These are phyloP conservation scores for Halictus rubicundus DNA, from an alignment of 1,140 invertebrate genomes.

Conservation along the genomic window DNA sequence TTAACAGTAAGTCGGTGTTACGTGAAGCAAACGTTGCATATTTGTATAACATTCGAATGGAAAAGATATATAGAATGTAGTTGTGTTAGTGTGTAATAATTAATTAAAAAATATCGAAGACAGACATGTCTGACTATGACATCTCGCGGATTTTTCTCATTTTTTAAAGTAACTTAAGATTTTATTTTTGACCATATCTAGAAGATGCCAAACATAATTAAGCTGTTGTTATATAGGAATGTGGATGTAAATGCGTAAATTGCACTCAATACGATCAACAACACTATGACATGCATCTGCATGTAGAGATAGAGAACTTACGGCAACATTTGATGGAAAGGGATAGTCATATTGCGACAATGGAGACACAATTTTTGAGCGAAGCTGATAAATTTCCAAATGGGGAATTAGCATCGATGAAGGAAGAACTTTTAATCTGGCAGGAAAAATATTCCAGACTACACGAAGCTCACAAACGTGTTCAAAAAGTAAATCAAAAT, in stretches of 20 bases:
- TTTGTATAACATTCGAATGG: not conserved
- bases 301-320: conserved; percentile 93
- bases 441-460: conserved; percentile 94
- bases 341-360: conserved; percentile 90
- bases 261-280: conserved; percentile 76
- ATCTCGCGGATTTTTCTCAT: not conserved
- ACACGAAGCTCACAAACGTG: conserved; percentile 94
- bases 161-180: not conserved
- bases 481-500: conserved; percentile 97
- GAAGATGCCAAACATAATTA: not conserved
- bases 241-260: conserved; percentile 81
- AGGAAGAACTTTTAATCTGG: conserved; percentile 92
- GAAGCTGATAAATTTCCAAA: conserved; percentile 88
- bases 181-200: not conserved
- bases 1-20: not conserved
- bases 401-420: conserved; percentile 87
- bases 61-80: not conserved
- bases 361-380: conserved; percentile 92
- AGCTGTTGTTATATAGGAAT: conserved; percentile 77
- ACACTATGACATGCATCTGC: conserved; percentile 86
- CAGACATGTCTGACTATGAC: not conserved
- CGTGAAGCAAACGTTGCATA: not conserved
- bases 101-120: not conserved
- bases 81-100: no score
- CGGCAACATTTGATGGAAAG: conserved; percentile 89